phyloP scores from a whole-genome alignment of 2,113 vertebrate species.

The Vimba vimba region DNA sequence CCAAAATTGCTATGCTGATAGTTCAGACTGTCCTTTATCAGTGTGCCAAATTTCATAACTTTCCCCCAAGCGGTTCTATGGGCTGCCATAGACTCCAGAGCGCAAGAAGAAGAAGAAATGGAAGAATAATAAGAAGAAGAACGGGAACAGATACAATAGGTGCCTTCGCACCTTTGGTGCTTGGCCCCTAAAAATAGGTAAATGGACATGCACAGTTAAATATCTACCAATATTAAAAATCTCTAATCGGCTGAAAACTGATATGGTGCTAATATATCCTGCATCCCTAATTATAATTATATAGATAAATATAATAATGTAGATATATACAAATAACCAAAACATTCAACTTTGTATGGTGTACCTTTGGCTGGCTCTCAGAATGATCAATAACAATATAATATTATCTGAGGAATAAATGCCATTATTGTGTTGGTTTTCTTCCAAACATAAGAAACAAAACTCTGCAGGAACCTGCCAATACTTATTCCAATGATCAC shows the following conservation, averaged over 20 bases:
- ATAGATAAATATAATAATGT: not conserved
- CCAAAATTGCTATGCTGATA: no score
- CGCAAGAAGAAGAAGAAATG: no score
- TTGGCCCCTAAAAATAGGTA: not conserved
- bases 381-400: not conserved
- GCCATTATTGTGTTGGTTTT: not conserved
- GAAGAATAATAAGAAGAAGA: no score
- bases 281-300: not conserved
- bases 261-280: not conserved
- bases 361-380: not conserved
- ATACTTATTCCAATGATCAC: not conserved
- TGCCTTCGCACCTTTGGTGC: no score
- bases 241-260: not conserved
- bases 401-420: not conserved
- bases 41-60: no score
- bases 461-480: not conserved
- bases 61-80: no score
- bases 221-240: no score
- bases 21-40: no score
- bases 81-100: no score
- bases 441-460: not conserved
- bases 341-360: not conserved
- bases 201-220: not conserved
- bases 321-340: not conserved
- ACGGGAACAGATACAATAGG: no score